These are phyloP conservation scores for Pyrgilauda ruficollis DNA, from an alignment of 2,113 vertebrate species.

Conservation along the genomic window DNA sequence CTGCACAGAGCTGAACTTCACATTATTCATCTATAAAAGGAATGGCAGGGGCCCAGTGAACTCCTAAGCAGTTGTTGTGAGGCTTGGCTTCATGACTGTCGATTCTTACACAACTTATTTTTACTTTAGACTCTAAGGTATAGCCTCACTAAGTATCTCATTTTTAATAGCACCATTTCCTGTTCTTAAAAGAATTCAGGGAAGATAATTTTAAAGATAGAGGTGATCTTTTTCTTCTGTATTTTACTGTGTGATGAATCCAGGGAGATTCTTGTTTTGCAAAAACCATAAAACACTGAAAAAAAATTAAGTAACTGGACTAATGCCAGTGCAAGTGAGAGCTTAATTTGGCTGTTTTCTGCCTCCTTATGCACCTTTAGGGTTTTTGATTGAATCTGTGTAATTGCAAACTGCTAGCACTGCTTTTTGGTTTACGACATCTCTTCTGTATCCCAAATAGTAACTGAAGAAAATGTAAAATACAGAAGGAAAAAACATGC, in stretches of 20 bases:
- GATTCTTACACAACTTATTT: conserved; percentile 60
- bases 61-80: conserved; percentile 63
- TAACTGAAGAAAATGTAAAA: background rate
- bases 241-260: background rate
- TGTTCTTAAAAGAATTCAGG: background rate
- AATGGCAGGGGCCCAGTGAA: conserved; percentile 41
- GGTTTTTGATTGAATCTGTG: background rate
- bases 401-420: background rate
- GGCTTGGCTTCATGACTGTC: conserved; percentile 9
- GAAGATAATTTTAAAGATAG: background rate
- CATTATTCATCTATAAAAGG: conserved; percentile 76
- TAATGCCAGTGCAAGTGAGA: background rate
- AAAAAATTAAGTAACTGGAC: background rate
- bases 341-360: background rate
- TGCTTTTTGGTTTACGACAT: background rate
- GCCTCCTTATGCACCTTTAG: background rate
- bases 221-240: background rate
- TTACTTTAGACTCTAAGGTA: conserved; percentile 29
- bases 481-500: background rate
- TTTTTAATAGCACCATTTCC: background rate
- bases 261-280: background rate
- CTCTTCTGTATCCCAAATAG: background rate
- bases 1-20: background rate
- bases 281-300: background rate
- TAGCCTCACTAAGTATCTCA: background rate